Evolutionary conservation across 2,797 vertebrate genomes (phyloP), one percentile per base, ranked within the genome.

Genomic region (Centroberyx gerrardi): DNA sequence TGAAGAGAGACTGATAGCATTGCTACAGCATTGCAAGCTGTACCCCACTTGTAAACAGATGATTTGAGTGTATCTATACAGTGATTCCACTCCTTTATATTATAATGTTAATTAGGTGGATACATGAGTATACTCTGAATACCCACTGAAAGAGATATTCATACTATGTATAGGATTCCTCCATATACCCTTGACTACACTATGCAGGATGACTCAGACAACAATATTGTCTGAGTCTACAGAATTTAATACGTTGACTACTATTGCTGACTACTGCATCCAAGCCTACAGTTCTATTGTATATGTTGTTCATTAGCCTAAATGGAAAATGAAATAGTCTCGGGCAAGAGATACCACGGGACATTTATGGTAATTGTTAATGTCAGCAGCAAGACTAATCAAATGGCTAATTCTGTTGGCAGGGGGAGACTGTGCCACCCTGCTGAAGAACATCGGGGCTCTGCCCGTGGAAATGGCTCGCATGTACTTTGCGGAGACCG

Each of bases 401-500:
- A 46, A 56, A 69, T 63, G 2, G 31, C 55, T 5, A 49, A 48
- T 44, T 72, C 3, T 72, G 42, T 68, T 40, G 13, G 28, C 82
- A 97, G 97, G 97, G 3, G 97, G 97, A n/a, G 97, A 98, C 90
- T 98, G 97, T 10, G 97, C 97, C 29, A 97, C 97, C 0, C 90
- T 98, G 78, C 91, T 98, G 85, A 98, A 98, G 94, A 97, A 97
- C 88, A 97, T 98, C 0, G 97, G 97, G 14, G 96, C 97, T 0
- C 91, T 97, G 78, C 97, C 97, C 0, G 95, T 97, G 87, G 97
- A 97, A 72, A 96, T 97, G 95, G 96, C 96, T 0, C 96, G 96
- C n/a, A 95, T 98, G 94, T 97, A 97, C 92, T 98, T 97, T 0
- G 97, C 97, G 9, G 97, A 98, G 90, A 97, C 97, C 0, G 95